These are phyloP conservation scores for Cardinalis cardinalis DNA, from an alignment of 2,113 vertebrate genomes.

Conservation along the genomic window DNA sequence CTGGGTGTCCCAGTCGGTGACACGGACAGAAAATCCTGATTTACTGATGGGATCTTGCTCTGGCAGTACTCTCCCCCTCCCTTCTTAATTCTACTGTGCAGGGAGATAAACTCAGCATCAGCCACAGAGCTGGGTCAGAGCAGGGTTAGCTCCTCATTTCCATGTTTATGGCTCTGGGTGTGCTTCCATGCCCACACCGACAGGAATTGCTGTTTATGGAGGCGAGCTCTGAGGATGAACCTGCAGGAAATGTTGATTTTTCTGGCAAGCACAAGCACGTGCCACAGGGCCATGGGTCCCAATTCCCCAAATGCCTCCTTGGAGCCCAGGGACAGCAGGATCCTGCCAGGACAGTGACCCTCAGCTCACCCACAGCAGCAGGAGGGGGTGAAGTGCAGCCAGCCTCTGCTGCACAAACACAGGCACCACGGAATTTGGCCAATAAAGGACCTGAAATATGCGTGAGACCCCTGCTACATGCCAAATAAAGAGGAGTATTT, in stretches of 20 bases:
- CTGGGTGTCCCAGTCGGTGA: background rate
- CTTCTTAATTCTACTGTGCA: background rate
- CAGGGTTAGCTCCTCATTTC: background rate
- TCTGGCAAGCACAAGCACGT: background rate
- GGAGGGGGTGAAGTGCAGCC: background rate
- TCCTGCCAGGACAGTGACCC: background rate
- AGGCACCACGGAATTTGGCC: background rate
- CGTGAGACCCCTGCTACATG: background rate
- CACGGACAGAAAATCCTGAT: background rate
- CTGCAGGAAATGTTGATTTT: background rate
- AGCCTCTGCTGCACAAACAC: background rate
- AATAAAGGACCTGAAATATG: background rate
- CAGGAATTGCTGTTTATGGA: fast-evolving
- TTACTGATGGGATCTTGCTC: background rate
- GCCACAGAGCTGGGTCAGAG: background rate
- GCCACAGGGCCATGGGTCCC: too few species aligned
- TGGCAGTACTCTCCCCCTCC: background rate
- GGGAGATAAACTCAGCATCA: background rate
- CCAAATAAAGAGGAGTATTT: background rate
- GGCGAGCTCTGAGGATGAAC: background rate
- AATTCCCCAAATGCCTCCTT: background rate
- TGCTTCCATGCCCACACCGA: fast-evolving
- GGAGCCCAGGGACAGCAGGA: background rate
- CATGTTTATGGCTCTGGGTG: fast-evolving
- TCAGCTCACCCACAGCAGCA: background rate